Evolutionary conservation across 2,113 vertebrate genomes (phyloP).

Genomic region (Notiomystis cincta): DNA sequence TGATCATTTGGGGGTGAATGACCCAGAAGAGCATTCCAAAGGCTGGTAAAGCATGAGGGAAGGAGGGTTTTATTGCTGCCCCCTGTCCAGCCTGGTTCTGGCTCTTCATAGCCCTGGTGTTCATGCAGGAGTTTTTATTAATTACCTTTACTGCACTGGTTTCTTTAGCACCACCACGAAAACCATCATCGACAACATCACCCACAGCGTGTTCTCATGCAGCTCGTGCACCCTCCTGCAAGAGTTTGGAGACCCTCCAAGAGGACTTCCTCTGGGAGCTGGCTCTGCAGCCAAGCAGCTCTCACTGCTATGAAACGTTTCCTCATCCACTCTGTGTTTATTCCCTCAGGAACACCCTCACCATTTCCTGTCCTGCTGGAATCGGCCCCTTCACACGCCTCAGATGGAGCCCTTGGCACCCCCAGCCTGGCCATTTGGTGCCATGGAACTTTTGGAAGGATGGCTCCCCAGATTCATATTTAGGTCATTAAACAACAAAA

Average conservation of each 20-base stretch:
- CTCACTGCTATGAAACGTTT: neutral
- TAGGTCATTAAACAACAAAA: neutral
- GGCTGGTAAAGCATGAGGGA: neutral
- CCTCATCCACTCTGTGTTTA: neutral
- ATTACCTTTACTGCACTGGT: neutral
- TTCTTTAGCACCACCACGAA: neutral
- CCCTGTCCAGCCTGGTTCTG: neutral
- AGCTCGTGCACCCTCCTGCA: neutral
- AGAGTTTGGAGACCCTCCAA: constrained; percentile 1
- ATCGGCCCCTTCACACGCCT: neutral
- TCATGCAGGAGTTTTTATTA: neutral
- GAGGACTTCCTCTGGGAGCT: constrained; percentile 13
- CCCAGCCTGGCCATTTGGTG: neutral
- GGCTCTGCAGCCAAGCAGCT: neutral
- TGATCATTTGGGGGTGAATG: neutral
- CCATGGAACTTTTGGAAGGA: neutral
- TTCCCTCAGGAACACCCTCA: neutral
- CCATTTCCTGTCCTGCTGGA: neutral
- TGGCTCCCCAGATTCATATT: neutral
- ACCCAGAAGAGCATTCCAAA: neutral
- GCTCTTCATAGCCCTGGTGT: neutral
- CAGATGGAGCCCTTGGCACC: neutral
- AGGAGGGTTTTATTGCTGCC: neutral
- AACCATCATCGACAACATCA: neutral
- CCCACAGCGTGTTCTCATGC: neutral